Base-by-base conservation (phyloP, 2,888 invertebrate species). In the Tricholauxania praeusta region DNA sequence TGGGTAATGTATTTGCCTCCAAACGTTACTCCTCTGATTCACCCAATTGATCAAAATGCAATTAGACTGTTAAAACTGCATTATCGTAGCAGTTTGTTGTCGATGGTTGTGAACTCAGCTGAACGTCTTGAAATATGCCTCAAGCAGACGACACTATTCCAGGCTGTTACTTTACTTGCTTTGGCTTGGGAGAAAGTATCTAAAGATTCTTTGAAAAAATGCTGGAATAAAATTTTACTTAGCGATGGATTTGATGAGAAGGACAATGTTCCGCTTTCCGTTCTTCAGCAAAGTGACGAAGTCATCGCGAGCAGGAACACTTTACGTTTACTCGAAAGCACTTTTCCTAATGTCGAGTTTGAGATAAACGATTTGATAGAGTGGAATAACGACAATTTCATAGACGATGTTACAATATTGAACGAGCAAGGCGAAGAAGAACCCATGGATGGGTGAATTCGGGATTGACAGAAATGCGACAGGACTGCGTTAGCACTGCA, bases 1-100 rank as follows among this genome's bases (percentile, higher is more conserved):
- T 69, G 17, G 69, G 73, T 63, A 52, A 49, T 73, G 59, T 72
- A 67, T 66, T 59, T 72, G 72, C 67, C 63, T 63, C 59, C 57
- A 22, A 68, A 68, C 52, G 63, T 63, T 39, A 63, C 70, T n/a
- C 19, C 63, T 22, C 17, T 65, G 3, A 57, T 65, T 32, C 65
- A 65, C 17, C 32, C 59, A 65, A 72, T 72, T 59, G 39, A 60
- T 51, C 66, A 72, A 48, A 65, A 72, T 60, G 72, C 22, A 59
- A 65, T 65, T 57, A 57, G 59, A 59, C 49, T 71, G 28, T 62
- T 66, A 52, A 60, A 72, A 19, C 52, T 72, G 22, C 62, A 72
- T 62, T 67, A 67, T 15, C 66, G 62, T 53, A 72, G 67, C 52
- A 72, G 72, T 3, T 62, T 72, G 14, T 62, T 67, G 62, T 72